Percentiles rank a stretch among this genome's conserved stretches.
Conservation (phyloP, 1,140 invertebrate species). For the Atta texana region DNA sequence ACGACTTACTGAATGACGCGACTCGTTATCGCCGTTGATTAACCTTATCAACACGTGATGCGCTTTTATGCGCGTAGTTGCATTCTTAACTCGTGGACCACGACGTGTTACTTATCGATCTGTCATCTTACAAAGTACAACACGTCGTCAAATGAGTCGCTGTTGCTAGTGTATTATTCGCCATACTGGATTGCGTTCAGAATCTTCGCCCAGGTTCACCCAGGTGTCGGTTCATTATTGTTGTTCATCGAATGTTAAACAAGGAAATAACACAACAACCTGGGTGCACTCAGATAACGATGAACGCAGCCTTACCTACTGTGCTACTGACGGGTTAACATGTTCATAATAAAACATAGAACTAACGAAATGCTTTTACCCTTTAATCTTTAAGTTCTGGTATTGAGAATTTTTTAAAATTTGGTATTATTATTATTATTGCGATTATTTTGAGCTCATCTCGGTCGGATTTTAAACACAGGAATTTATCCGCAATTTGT, state of each 20-base stretch:
- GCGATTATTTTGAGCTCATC: neutral
- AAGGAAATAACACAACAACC: no score
- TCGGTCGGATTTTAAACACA: neutral
- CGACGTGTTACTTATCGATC: conserved; percentile 49
- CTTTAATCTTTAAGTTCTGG: no score
- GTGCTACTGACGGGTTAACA: conserved; percentile 11
- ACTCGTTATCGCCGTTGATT: conserved; percentile 61
- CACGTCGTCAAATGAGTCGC: conserved; percentile 39
- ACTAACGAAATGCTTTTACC: neutral
- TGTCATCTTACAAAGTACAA: conserved; percentile 29
- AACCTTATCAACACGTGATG: conserved; percentile 65
- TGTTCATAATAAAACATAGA: neutral
- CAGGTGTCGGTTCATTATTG: no score
- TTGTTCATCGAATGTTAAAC: no score
- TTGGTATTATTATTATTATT: no score
- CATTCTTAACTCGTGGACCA: neutral
- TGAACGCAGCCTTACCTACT: no score
- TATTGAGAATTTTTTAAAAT: no score
- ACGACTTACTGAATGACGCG: neutral
- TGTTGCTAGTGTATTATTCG: neutral
- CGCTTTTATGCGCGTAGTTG: neutral
- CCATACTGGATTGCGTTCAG: neutral
- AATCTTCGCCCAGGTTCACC: no score
- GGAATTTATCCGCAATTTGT: neutral
- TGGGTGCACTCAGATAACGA: no score